A percentile compares a stretch with the other conserved stretches of the same genome.
Conservation (phyloP, 2,797 vertebrate species). For the Rhinogobio ventralis region DNA sequence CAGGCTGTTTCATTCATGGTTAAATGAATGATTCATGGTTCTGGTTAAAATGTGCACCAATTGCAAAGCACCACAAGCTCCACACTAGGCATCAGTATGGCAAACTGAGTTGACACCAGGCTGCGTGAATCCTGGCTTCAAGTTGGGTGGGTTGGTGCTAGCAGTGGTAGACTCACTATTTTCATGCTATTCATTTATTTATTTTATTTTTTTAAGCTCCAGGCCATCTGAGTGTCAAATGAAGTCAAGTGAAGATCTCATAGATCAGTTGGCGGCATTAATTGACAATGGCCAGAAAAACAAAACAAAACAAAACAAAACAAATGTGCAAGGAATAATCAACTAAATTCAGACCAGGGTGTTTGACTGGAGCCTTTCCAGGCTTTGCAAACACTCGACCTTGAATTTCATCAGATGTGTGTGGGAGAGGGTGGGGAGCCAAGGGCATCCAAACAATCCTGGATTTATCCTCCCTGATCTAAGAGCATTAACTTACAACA, state of each 20-base stretch:
- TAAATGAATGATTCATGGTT: conserved; percentile 32
- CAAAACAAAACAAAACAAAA: too few relatives aligned
- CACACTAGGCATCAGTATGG: conserved; percentile 30
- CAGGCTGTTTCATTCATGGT: conserved; percentile 13
- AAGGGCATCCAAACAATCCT: conserved; percentile 43
- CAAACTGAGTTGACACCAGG: conserved; percentile 32
- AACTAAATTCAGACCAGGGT: background rate
- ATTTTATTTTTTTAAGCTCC: background rate
- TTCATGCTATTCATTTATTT: too few relatives aligned
- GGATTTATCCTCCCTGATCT: conserved; percentile 56
- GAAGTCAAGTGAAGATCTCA: conserved; percentile 34
- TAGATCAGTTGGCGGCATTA: background rate
- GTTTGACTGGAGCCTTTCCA: conserved; percentile 25
- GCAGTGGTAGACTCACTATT: conserved; percentile 4
- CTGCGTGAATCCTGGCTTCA: conserved; percentile 15
- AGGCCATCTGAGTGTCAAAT: conserved; percentile 15
- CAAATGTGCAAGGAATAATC: background rate
- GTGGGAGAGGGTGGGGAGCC: background rate
- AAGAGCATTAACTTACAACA: conserved; percentile 56
- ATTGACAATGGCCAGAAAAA: background rate
- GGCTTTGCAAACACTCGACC: conserved; percentile 29
- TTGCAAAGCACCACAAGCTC: conserved; percentile 22
- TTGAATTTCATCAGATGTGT: conserved; percentile 43
- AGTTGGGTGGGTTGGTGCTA: background rate
- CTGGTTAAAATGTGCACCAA: conserved; percentile 32